Percentiles rank a stretch among this genome's conserved stretches.
These are phyloP conservation scores for Platanista minor DNA, from an alignment of 2,113 vertebrate genomes.

Conservation along the genomic window DNA sequence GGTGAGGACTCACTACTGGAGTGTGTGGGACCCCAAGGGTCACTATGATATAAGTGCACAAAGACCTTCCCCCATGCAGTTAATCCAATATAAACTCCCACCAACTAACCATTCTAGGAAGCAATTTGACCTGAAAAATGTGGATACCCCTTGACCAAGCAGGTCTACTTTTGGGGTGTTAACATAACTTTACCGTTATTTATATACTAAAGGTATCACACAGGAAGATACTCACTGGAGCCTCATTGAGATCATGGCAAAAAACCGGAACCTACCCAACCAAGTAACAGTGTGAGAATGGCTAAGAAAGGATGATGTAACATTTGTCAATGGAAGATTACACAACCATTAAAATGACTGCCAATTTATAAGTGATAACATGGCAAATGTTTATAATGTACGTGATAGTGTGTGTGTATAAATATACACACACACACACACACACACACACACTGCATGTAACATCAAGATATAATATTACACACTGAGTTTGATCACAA, in stretches of 20 bases:
- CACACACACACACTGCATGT: background rate
- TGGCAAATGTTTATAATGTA: background rate
- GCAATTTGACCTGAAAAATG: background rate
- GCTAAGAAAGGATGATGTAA: background rate
- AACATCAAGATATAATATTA: background rate
- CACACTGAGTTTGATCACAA: background rate
- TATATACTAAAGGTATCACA: background rate
- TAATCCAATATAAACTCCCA: background rate
- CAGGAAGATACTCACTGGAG: background rate
- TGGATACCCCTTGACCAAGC: background rate
- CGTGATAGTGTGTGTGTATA: background rate
- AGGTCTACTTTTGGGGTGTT: background rate
- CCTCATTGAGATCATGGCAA: background rate
- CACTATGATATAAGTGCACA: background rate
- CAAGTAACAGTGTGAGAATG: background rate
- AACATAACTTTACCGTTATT: background rate
- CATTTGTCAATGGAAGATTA: background rate
- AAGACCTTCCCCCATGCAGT: background rate
- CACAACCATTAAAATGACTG: background rate
- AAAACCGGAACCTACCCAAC: background rate
- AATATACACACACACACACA: background rate
- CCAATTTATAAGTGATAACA: background rate
- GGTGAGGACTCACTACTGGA: background rate
- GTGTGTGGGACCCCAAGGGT: too few relatives aligned
- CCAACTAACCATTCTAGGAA: background rate